Evolutionary conservation across 2,888 invertebrate genomes (phyloP).

Genomic region (Melangyna quadrimaculata): DNA sequence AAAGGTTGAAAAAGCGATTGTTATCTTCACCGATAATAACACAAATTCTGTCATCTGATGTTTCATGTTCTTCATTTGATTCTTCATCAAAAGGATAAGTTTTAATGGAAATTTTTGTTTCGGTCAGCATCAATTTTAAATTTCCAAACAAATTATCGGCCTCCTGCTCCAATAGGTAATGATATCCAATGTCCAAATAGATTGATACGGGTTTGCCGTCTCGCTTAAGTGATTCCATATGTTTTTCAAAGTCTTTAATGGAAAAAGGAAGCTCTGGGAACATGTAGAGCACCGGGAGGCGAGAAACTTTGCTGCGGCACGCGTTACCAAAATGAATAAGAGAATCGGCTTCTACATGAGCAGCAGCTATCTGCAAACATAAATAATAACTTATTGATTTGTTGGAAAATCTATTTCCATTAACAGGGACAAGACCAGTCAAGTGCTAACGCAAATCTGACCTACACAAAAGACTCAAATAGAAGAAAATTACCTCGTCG

Average conservation of each 20-base stretch:
- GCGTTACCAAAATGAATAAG: slow-evolving; percentile 95
- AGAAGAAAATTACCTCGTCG: slow-evolving; percentile 74
- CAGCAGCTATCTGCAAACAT: slow-evolving; percentile 88
- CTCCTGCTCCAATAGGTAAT: slow-evolving; percentile 83
- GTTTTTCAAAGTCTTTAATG: slow-evolving; percentile 79
- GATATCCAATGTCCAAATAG: slow-evolving; percentile 86
- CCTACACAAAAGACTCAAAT: background rate
- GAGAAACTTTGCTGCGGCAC: slow-evolving; percentile 89
- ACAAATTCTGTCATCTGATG: slow-evolving; percentile 83
- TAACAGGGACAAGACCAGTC: background rate
- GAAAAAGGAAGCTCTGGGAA: slow-evolving; percentile 85
- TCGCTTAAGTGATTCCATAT: slow-evolving; percentile 77
- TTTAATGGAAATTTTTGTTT: slow-evolving; percentile 73
- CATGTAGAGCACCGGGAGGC: slow-evolving; percentile 89
- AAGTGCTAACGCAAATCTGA: too few relatives aligned
- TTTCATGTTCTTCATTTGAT: slow-evolving; percentile 58
- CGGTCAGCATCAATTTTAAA: slow-evolving; percentile 72
- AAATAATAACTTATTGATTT: background rate
- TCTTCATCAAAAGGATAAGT: slow-evolving; percentile 75
- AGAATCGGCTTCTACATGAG: slow-evolving; percentile 92
- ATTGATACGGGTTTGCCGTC: slow-evolving; percentile 82
- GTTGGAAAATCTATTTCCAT: background rate
- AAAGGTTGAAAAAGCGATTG: slow-evolving; percentile 85
- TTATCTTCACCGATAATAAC: slow-evolving; percentile 86
- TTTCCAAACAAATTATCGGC: slow-evolving; percentile 62